Conservation (phyloP, 2,888 invertebrate species). For the Perizoma affinitatum region DNA sequence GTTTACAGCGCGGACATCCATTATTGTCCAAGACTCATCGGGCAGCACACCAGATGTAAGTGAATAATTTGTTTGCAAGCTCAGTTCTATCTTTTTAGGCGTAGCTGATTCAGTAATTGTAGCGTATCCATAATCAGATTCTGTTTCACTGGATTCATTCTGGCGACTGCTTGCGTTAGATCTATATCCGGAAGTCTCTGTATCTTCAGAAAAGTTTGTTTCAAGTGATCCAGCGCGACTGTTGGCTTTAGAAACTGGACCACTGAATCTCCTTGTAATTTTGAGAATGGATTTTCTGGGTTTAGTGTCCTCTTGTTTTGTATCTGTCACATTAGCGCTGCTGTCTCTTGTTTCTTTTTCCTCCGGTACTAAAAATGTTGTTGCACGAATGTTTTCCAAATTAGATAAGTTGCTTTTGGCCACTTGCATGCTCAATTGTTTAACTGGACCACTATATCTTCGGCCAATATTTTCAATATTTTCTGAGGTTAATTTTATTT, state of each 20-base stretch:
- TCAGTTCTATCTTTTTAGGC: conserved; percentile 81
- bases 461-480: conserved; percentile 46
- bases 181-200: conserved; percentile 83
- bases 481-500: conserved; percentile 42
- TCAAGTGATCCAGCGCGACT: conserved; percentile 30
- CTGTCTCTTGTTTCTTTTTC: conserved; percentile 46
- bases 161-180: conserved; percentile 76
- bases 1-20: conserved; percentile 69
- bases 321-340: conserved; percentile 38
- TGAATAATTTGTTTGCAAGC: conserved; percentile 62
- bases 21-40: conserved; percentile 75
- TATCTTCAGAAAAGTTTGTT: conserved; percentile 57
- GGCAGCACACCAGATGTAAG: conserved; percentile 78
- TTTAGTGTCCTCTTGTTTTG: conserved; percentile 46
- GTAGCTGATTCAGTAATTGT: conserved; percentile 85
- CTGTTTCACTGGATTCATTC: conserved; percentile 77
- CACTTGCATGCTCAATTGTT: conserved; percentile 56
- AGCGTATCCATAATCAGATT: conserved; percentile 86
- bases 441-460: conserved; percentile 63
- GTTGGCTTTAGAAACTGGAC: conserved; percentile 43
- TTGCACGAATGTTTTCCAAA: conserved; percentile 47
- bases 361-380: conserved; percentile 47
- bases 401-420: conserved; percentile 58
- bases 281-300: conserved; percentile 74
- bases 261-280: conserved; percentile 56